phyloP scores from a whole-genome alignment of 2,888 invertebrate genomes.

The Hydriomena furcata region DNA sequence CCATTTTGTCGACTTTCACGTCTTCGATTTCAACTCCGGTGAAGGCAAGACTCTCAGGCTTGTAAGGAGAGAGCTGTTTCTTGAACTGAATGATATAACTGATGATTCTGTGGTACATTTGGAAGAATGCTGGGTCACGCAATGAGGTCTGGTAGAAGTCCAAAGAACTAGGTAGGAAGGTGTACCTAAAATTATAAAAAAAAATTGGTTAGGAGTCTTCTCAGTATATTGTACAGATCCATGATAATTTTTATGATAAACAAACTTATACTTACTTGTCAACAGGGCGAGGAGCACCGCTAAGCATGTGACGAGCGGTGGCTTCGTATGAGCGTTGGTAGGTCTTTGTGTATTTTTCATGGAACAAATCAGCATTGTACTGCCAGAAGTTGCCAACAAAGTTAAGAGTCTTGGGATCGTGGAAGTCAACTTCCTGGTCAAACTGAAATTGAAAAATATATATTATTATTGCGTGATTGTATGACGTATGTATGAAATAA shows the following conservation, averaged over 20 bases:
- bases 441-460: constrained; percentile 52
- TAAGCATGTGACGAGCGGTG: constrained; percentile 74
- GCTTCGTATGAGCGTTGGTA: constrained; percentile 83
- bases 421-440: constrained; percentile 60
- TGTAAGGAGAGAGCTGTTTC: constrained; percentile 82
- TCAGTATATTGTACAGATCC: no score
- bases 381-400: constrained; percentile 83
- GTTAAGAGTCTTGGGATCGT: constrained; percentile 74
- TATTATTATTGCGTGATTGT: no score
- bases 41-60: constrained; percentile 79
- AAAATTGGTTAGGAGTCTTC: no score
- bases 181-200: constrained; percentile 58
- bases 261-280: constrained; percentile 49
- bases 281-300: constrained; percentile 51
- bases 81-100: constrained; percentile 85
- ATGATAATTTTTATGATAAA: no score
- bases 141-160: constrained; percentile 86
- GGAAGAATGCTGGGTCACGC: constrained; percentile 89
- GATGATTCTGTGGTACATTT: constrained; percentile 85
- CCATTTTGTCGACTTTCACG: constrained; percentile 84
- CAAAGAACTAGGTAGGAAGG: constrained; percentile 82
- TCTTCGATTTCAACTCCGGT: constrained; percentile 84
- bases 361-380: constrained; percentile 78
- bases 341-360: constrained; percentile 52
- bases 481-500: no score